Base-by-base conservation (phyloP, 2,797 vertebrate genomes). In the Poecilia gillii region DNA sequence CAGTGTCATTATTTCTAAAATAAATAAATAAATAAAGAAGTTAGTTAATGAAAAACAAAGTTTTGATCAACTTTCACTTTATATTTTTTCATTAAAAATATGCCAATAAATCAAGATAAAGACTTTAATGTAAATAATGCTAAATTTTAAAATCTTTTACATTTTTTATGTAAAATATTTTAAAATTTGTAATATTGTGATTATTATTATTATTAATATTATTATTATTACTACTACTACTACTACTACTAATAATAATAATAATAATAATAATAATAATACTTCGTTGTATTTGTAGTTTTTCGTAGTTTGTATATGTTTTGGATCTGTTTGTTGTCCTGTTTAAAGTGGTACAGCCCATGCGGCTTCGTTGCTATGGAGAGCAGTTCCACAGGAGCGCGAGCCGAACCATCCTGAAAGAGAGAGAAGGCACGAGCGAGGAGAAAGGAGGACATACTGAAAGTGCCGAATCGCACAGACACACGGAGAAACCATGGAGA, bases 401-500 rank as follows among this genome's bases (percentile, higher is more conserved):
- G 88, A 83, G 90, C 9, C 46, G 68, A 71, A 36, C 23, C 64
- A 39, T 68, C 64, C 64, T 23, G 39, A 70, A n/a, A 84, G 76
- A 82, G 51, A 41, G 83, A 82, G 78, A 71, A 55, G 74, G 51
- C 71, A 72, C 43, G 70, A 85, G 79, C 16, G 81, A 83, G 78
- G 70, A 82, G 76, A 16, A 46, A 87, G 80, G 45, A 84, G 83
- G 75, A 87, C 77, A 57, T 85, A 0, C 71, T 13, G 74, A 64
- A 82, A 59, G 87, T 36, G 84, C 79, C 81, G 33, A 36, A 75
- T 82, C 83, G 86, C 89, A 82, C 78, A 72, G 3, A 83, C 80
- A 73, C 64, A 64, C 68, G 75, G 76, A 8, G 85, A 84, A 91
- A 90, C 72, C 94, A 96, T 96, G 96, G 95, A 95, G 88, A 84